Conservation (phyloP, 2,113 vertebrate genomes). For the Symphodus melops region DNA sequence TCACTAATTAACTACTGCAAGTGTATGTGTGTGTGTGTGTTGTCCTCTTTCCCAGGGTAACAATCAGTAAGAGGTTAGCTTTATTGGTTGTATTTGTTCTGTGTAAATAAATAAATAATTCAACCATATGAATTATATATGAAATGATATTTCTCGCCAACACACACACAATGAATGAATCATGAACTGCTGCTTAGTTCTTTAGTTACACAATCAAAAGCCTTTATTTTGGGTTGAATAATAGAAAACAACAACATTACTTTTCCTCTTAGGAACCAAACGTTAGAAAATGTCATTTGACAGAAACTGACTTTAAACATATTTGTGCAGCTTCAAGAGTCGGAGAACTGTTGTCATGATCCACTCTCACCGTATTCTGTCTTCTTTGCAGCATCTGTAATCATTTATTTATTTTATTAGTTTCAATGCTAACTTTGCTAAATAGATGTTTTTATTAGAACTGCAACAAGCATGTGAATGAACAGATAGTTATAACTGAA, state of each 20-base stretch:
- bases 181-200: slow-evolving; percentile 44
- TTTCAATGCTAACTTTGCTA: no score
- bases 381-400: no score
- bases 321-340: neutral
- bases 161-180: slow-evolving; percentile 49
- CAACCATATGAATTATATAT: slow-evolving; percentile 62
- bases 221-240: slow-evolving; percentile 17
- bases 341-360: no score
- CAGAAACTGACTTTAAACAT: no score
- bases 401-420: no score
- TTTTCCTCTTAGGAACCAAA: neutral
- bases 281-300: no score
- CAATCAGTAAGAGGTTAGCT: slow-evolving; percentile 66
- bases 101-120: slow-evolving; percentile 72
- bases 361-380: no score
- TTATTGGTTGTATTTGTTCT: slow-evolving; percentile 70
- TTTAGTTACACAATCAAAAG: slow-evolving; percentile 29
- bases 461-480: no score
- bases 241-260: slow-evolving; percentile 22
- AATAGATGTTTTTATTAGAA: no score
- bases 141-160: slow-evolving; percentile 31
- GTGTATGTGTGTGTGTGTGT: slow-evolving; percentile 25
- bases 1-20: slow-evolving; percentile 65
- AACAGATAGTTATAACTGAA: no score
- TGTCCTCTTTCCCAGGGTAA: slow-evolving; percentile 52